Base-by-base conservation (phyloP, 2,888 invertebrate species). In the Nomada flava region DNA sequence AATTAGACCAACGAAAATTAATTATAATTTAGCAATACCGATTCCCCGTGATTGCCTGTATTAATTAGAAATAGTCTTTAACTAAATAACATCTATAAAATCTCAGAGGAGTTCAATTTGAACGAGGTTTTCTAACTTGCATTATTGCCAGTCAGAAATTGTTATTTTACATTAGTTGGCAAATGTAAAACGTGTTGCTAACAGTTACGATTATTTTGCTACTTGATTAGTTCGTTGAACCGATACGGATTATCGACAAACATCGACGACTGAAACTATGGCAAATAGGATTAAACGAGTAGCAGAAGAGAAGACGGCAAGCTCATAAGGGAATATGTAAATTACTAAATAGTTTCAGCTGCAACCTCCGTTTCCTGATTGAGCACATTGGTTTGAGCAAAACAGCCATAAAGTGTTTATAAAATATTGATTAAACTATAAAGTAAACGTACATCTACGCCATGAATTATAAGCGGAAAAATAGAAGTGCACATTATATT, bases 221-320 rank as follows among this genome's bases (percentile, higher is more conserved):
- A 36, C 36, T 62, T 36, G 36, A 11, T 2, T 36, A 9, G 7
- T 36, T 36, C 60, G 62, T 36, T 62, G 0, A 9, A 36, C 20
- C 36, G 62, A 36, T 62, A 29, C n/a, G n/a, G 20, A 62, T 62
- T 62, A 62, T 42, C 62, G 42, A 20, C 3, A 15, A 62, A 20
- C 62, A 42, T 62, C 13, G 42, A 15, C 42, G 36, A 2, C 13
- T 13, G 13, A 36, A n/a, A 7, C 36, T 42, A 20, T 20, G 15
- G 20, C 42, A 62, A 62, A 62, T 20, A 62, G 42, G 20, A 62
- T 62, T 42, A 62, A 20, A 36, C 13, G 18, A 42, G 62, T 15
- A 42, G n/a, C 13, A 9, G 20, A n/a, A 20, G 2, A 7, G 7
- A 62, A 62, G 42, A 20, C 20, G 36, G 2, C 42, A 42, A 42